Evolutionary conservation across 2,797 vertebrate genomes (phyloP), one percentile per base, ranked within the genome.

Genomic region (Tauraco hartlaubi): DNA sequence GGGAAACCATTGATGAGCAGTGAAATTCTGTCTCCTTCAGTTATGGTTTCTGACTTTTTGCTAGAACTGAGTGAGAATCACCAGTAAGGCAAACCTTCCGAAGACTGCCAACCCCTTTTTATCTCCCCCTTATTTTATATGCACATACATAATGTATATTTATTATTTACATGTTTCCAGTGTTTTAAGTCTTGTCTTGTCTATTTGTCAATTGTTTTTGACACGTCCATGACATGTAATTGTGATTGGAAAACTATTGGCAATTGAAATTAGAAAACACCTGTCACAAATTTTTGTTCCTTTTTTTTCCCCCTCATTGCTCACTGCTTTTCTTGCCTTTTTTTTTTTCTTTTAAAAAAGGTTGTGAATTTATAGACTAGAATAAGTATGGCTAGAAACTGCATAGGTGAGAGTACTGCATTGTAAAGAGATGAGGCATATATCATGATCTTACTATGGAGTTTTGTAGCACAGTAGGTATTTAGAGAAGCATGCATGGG

Each of bases 1-100:
- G 81, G 76, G 88, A 96, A 95, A 92, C 96, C 94, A 97, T 94
- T 97, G 96, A 96, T 96, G 62, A 95, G 90, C 93, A 95, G 90
- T 91, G 92, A 82, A 91, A 93, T 88, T 96, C 97, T 97, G 95
- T 96, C 97, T 96, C 67, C 88, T 91, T 94, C 74, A 88, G 69
- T 94, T 94, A 80, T 92, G 94, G 94, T 96, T 97, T 98, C 97
- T 97, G 73, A 95, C 91, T 92, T 89, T 96, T 96, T 91, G 89
- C 96, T 96, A 86, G 85, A 90, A 56, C 86, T 96, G 92, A 76
- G 94, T 95, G 95, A 93, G 67, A 94, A 88, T 82, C 89, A 90
- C 95, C 91, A 95, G 91, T 95, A 94, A 89, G 94, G 87, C 88
- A 82, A 96, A 95, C 93, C 88, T 95, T 91, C 81, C 73, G 81